These are phyloP conservation scores for Drosophila virilis DNA, from an alignment of 1,140 invertebrate genomes.

Conservation along the genomic window DNA sequence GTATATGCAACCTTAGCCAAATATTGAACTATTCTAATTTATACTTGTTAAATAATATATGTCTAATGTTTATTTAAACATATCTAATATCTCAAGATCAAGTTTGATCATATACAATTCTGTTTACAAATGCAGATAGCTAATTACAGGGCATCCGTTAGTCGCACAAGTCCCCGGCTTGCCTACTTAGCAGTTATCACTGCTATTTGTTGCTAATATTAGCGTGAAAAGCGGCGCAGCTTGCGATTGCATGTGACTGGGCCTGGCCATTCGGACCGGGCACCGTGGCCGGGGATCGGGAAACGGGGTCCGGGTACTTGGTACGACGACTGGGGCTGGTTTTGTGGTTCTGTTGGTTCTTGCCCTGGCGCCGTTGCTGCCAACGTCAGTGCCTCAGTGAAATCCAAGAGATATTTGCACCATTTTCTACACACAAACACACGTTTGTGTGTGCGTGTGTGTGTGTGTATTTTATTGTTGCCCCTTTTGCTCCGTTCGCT, in stretches of 20 bases:
- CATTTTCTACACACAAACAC: background rate
- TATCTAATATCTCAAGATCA: background rate
- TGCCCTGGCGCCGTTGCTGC: constrained; percentile 22
- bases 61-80: too few relatives aligned
- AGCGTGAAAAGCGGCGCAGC: constrained; percentile 52
- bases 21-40: too few relatives aligned
- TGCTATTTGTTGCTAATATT: constrained; percentile 48
- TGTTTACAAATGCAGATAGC: too few relatives aligned
- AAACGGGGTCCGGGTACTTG: background rate
- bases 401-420: constrained; percentile 52
- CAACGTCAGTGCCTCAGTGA: constrained; percentile 29
- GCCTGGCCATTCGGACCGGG: background rate
- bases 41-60: too few relatives aligned
- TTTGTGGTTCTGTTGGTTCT: constrained; percentile 30
- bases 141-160: constrained; percentile 7
- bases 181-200: constrained; percentile 30
- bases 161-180: background rate
- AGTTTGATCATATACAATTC: too few relatives aligned
- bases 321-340: background rate
- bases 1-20: background rate
- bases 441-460: background rate
- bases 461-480: constrained; percentile 16
- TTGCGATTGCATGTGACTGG: constrained; percentile 47
- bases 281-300: background rate
- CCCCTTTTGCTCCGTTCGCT: constrained; percentile 20